Base-by-base conservation (phyloP, 2,113 vertebrate species). In the Lucifuga dentata region DNA sequence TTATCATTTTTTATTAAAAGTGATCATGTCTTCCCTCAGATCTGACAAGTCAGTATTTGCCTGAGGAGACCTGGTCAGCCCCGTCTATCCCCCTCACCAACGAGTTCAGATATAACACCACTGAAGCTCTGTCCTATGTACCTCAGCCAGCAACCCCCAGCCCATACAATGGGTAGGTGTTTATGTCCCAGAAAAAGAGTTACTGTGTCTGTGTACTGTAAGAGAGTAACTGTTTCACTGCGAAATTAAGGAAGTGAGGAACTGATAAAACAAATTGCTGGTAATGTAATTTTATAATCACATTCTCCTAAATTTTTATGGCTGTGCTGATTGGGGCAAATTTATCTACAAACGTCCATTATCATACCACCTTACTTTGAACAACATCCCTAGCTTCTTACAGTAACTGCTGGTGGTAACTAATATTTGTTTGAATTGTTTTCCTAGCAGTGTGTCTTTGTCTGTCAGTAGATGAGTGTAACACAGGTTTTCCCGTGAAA, bases 41-140 rank as follows among this genome's bases (percentile, higher is more conserved):
- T 0, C 38, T 80, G 48, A 44, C 81, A 82, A 92, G 93, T 78
- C 91, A 95, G 50, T 97, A 95, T 70, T 51, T 93, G 12, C 58
- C 93, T 0, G 95, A 95, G 67, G 95, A 97, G 68, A 88, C 94
- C 12, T 98, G 96, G 95, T 89, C 96, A 1, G 75, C 93, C 5
- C 94, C 93, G 19, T 94, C 95, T 1, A 80, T 95, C 64, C 96
- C 96, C 5, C 66, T 97, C 80, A 92, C 95, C 36, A 96, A 93
- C 62, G 91, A 94, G 77, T 93, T 98, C 75, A 94, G 92, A 86
- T 98, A 97, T 81, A 92, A 94, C 71, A 86, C 95, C 77, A 90
- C 95, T n/a, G 96, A 90, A 72, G 85, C 93, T 2, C 64, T 93
- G 58, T 88, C 94, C 0, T 93, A 93, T 26, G 68, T 94, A 85